Evolutionary conservation across 1,140 invertebrate genomes (phyloP).

Genomic region (Belonocnema kinseyi): DNA sequence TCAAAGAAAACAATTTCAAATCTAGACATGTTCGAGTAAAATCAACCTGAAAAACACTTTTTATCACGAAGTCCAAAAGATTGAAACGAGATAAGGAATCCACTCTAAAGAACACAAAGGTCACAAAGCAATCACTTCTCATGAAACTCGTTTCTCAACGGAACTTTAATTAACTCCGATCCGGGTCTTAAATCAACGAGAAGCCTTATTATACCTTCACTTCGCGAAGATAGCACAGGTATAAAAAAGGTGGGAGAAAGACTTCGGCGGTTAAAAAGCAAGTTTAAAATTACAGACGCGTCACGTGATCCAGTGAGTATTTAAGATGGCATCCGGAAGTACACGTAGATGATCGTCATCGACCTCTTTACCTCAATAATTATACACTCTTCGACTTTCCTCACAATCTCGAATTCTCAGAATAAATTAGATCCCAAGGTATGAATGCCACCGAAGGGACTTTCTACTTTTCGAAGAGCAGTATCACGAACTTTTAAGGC

Average conservation of each 20-base stretch:
- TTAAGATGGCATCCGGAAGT: constrained; percentile 23
- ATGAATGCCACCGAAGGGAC: neutral
- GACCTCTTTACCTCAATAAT: neutral
- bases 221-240: neutral
- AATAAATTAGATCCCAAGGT: neutral
- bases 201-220: no score
- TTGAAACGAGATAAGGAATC: neutral
- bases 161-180: no score
- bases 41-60: neutral
- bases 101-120: neutral
- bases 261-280: constrained; percentile 2
- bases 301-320: constrained; percentile 24
- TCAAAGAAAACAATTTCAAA: neutral
- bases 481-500: constrained; percentile 56
- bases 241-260: neutral
- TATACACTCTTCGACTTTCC: neutral
- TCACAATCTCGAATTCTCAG: neutral
- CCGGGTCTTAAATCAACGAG: neutral
- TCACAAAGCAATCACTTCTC: no score
- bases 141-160: no score
- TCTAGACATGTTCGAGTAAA: neutral
- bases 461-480: constrained; percentile 3
- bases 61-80: no score
- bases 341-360: neutral
- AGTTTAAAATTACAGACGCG: constrained; percentile 8